These are phyloP conservation scores for Drosophila ironensis DNA, from an alignment of 1,140 invertebrate species.

Conservation along the genomic window DNA sequence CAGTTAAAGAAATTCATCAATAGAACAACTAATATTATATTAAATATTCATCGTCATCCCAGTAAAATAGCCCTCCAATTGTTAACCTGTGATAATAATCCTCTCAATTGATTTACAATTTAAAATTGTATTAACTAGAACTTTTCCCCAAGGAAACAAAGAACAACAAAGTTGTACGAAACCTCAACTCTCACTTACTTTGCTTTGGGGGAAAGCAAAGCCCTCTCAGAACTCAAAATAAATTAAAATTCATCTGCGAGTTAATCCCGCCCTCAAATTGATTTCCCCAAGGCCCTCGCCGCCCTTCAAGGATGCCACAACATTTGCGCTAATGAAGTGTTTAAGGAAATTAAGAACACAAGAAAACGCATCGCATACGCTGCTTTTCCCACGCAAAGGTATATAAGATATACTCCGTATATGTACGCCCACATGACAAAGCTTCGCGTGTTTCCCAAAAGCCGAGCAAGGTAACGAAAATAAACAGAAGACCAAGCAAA, in stretches of 20 bases:
- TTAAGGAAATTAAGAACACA: slow-evolving; percentile 43
- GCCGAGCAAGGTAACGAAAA: slow-evolving; percentile 9
- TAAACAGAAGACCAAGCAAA: slow-evolving; percentile 19
- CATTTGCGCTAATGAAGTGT: slow-evolving; percentile 58
- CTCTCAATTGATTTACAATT: no score
- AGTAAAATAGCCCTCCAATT: no score
- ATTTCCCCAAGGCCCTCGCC: slow-evolving; percentile 14
- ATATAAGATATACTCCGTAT: not conserved
- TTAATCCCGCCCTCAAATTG: slow-evolving; percentile 15
- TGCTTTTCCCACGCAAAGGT: slow-evolving; percentile 10
- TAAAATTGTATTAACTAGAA: no score
- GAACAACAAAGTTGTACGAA: no score
- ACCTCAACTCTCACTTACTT: no score
- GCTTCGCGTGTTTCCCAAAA: slow-evolving; percentile 46
- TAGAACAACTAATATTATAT: no score
- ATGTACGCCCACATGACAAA: not conserved
- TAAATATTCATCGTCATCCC: no score
- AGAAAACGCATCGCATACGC: no score
- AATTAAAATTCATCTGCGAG: slow-evolving; percentile 17
- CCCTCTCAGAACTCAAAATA: not conserved
- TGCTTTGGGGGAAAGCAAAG: not conserved
- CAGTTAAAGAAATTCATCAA: no score
- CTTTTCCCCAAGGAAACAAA: no score
- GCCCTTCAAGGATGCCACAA: slow-evolving; percentile 2
- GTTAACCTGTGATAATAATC: no score